Evolutionary conservation across 37 sponge, comb jelly and placozoan species (phyloP), one percentile per base, ranked within the genome.

Genomic region (Ianthella basta): DNA sequence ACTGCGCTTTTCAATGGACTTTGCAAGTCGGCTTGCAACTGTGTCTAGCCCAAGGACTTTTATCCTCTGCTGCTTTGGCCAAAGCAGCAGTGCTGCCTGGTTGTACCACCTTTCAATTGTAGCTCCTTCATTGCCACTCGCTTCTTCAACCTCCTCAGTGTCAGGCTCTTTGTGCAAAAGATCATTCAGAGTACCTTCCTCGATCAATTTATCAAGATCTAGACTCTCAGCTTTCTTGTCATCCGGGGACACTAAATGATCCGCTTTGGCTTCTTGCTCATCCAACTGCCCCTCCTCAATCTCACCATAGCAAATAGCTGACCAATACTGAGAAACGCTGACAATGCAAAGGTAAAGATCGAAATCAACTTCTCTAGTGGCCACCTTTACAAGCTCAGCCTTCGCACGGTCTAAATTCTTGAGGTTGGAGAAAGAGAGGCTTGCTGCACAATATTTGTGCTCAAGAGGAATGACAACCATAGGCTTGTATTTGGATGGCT

Each of bases 391-490:
- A 34, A 80, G 80, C 44, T 86, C 69, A 32, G 69, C 86, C 14
- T 41, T 56, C 33, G 80, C 86, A 44, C 86, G n/a, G 69, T 86
- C 86, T 27, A 60, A 72, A 64, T 86, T 86, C 80, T 86, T 86
- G 36, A 86, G 68, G 0, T 1, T 30, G 23, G 64, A 15, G 27
- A 86, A 86, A 0, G 86, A 80, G 35, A 86, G 86, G 53, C 70
- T 61, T 34, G 80, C 86, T 16, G 63, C 68, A 79, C 80, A 80
- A 34, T 86, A 86, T 56, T 86, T 19, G 80, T 86, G 86, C 56
- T 61, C 80, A 15, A 86, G 80, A 18, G 64, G 5, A 44, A 41
- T 79, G 0, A 35, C 69, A 66, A 86, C 41, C 86, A 55, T 86
- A 0, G 53, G 23, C 30, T 80, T 80, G 27, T 33, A 21, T 3